A percentile compares a stretch with the other conserved stretches of the same genome.
Conservation (phyloP, 2,797 vertebrate species). For the Carcharodon carcharias region DNA sequence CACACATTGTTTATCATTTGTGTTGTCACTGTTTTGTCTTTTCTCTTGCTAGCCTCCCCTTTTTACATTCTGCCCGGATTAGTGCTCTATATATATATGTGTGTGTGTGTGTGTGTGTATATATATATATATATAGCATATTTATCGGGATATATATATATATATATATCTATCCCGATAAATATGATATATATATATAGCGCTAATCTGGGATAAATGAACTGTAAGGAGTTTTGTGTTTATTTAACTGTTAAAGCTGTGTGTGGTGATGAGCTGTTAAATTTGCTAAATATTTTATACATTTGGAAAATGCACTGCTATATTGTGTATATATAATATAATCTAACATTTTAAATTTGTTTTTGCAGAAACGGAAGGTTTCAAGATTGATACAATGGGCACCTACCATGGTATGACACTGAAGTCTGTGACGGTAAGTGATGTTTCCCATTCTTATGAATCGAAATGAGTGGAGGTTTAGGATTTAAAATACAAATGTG, state of each 20-base stretch:
- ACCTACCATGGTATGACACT: constrained; percentile 98
- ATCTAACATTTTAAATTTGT: constrained; percentile 29
- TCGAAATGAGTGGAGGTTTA: not conserved
- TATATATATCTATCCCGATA: no score
- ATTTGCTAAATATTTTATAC: not conserved
- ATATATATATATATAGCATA: not conserved
- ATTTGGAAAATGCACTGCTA: not conserved
- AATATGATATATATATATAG: no score
- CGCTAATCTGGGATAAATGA: no score
- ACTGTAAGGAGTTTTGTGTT: not conserved
- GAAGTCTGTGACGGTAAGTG: constrained; percentile 95
- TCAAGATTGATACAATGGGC: constrained; percentile 98
- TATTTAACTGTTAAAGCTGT: not conserved
- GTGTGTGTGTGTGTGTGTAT: no score
- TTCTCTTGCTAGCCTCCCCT: not conserved
- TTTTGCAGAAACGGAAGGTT: constrained; percentile 87
- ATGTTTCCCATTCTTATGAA: not conserved
- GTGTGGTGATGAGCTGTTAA: not conserved
- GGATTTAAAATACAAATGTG: not conserved
- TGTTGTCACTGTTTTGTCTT: not conserved
- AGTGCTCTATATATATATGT: no score
- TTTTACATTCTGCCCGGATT: not conserved
- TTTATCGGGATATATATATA: no score
- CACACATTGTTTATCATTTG: not conserved
- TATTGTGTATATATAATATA: not conserved